A percentile compares a stretch with the other conserved stretches of the same genome.
Conservation (phyloP, 2,113 vertebrate species). For the Theristicus caerulescens region DNA sequence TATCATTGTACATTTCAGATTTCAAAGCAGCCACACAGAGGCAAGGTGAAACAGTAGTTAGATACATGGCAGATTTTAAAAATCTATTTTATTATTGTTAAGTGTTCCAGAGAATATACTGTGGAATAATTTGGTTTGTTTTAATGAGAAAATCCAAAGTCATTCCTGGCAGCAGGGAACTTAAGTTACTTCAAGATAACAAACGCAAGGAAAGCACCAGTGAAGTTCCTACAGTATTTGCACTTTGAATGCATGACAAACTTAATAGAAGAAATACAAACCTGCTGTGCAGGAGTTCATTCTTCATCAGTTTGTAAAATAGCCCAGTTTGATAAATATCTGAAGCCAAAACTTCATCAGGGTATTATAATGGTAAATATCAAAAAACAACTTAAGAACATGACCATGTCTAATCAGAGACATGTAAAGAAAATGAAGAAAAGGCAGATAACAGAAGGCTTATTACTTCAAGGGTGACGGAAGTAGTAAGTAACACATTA, state of each 20-base stretch:
- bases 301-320: background rate
- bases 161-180: background rate
- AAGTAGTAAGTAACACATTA: background rate
- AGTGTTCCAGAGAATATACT: background rate
- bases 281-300: background rate
- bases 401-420: background rate
- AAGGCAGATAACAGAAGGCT: background rate
- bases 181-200: background rate
- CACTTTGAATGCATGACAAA: background rate
- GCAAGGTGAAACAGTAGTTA: background rate
- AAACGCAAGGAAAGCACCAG: background rate
- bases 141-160: background rate
- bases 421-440: background rate
- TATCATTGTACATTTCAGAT: background rate
- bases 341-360: background rate
- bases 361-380: background rate
- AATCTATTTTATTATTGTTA: background rate
- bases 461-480: background rate
- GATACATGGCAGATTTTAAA: background rate
- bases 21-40: background rate
- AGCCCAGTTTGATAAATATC: background rate
- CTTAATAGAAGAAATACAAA: background rate
- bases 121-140: background rate
- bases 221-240: background rate
- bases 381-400: background rate